phyloP scores from a whole-genome alignment of 2,888 invertebrate genomes.

The Crocallis elinguaria region DNA sequence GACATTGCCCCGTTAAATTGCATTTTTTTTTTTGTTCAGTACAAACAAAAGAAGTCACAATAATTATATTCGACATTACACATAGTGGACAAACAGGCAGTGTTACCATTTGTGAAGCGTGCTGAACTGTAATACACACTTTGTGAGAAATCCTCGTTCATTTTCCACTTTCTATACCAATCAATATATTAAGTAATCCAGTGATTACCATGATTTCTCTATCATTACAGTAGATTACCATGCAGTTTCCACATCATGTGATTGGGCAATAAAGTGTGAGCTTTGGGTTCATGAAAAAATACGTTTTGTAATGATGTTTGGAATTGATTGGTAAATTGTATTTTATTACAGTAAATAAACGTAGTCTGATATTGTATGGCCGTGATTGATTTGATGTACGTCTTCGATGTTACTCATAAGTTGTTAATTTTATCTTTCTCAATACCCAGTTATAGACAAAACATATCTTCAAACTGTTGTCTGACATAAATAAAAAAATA shows the following conservation, averaged over 20 bases:
- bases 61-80: too few species aligned
- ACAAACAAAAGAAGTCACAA: too few species aligned
- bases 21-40: too few species aligned
- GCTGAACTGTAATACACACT: not conserved
- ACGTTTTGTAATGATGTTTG: constrained; percentile 9
- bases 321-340: constrained; percentile 14
- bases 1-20: too few species aligned
- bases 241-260: constrained; percentile 22
- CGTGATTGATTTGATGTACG: not conserved
- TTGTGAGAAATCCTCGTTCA: not conserved
- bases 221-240: constrained; percentile 25
- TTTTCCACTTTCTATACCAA: constrained; percentile 37
- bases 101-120: not conserved
- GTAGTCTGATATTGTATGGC: not conserved
- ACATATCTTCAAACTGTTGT: too few species aligned
- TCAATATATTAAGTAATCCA: constrained; percentile 32
- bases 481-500: not conserved
- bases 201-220: constrained; percentile 31
- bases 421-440: too few species aligned
- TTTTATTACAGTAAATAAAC: constrained; percentile 15
- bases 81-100: not conserved
- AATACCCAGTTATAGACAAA: too few species aligned
- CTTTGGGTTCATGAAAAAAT: constrained; percentile 17
- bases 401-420: not conserved
- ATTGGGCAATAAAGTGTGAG: constrained; percentile 8